Conservation (phyloP, 53 echinoderm and acorn worm species). For the Astropecten irregularis region DNA sequence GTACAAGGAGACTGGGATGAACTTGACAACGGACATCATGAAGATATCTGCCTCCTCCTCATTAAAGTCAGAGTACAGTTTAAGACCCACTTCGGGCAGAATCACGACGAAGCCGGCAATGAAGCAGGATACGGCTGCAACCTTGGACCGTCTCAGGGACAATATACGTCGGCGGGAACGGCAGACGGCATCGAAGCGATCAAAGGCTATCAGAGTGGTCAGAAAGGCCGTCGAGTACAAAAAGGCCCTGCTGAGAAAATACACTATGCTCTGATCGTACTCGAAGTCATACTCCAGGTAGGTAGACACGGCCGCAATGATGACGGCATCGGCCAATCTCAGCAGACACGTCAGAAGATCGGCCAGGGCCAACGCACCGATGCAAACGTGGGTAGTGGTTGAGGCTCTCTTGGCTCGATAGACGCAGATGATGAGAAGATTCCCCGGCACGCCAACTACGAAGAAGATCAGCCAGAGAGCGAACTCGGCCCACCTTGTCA, state of each 20-base stretch:
- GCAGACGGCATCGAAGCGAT: constrained; percentile 28
- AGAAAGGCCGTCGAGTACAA: constrained; percentile 11
- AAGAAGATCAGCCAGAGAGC: not conserved
- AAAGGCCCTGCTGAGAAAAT: not conserved
- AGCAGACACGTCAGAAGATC: not conserved
- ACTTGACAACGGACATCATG: not conserved
- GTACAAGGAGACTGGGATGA: constrained; percentile 4
- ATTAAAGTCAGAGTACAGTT: not conserved
- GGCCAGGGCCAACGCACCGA: not conserved
- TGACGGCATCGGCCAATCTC: not conserved
- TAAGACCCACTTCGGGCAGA: not conserved
- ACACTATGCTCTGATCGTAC: not conserved
- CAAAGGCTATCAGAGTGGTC: not conserved
- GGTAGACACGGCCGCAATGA: not conserved
- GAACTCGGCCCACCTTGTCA: not conserved
- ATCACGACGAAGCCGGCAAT: not conserved
- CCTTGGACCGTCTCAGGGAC: not conserved
- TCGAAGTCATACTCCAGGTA: not conserved
- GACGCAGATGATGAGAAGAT: constrained; percentile 13
- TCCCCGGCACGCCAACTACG: constrained; percentile 4
- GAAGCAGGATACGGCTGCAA: not conserved
- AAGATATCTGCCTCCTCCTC: no score
- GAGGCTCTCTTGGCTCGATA: not conserved
- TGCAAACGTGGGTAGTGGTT: constrained; percentile 13
- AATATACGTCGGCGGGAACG: not conserved